These are phyloP conservation scores for Anadara kagoshimensis DNA, from an alignment of 1,140 invertebrate genomes.

Conservation along the genomic window DNA sequence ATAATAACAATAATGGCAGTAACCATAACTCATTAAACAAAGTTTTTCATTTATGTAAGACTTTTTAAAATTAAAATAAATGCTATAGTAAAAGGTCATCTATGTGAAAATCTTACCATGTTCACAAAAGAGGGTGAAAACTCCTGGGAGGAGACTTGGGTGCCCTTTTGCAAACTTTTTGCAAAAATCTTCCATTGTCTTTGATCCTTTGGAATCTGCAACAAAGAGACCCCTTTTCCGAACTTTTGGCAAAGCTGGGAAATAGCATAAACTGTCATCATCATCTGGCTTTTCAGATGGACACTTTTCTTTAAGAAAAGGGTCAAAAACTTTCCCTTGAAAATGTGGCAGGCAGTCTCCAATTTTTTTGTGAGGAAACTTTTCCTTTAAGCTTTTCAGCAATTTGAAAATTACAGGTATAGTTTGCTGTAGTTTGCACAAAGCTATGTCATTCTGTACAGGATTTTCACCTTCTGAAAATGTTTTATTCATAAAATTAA, in stretches of 20 bases:
- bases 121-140: conserved; percentile 22
- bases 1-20: not conserved
- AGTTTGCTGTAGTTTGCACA: conserved; percentile 2
- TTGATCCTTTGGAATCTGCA: not conserved
- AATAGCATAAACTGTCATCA: conserved; percentile 12
- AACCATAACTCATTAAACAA: not conserved
- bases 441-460: not conserved
- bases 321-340: conserved; percentile 21
- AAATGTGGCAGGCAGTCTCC: conserved; percentile 15
- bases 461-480: not conserved
- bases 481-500: conserved; percentile 1
- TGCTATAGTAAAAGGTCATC: not conserved
- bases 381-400: conserved; percentile 8
- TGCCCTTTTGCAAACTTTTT: conserved; percentile 10
- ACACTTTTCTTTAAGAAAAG: conserved; percentile 3
- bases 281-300: conserved; percentile 12
- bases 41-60: not conserved
- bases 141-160: conserved; percentile 16
- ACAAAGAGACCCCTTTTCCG: not conserved
- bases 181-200: conserved; percentile 12
- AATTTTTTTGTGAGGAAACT: conserved; percentile 13
- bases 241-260: conserved; percentile 9
- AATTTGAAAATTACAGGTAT: conserved; percentile 15
- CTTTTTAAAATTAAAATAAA: too few species aligned
- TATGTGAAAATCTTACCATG: conserved; percentile 7